Conservation (phyloP, 2,113 vertebrate species). For the Panthera tigris region DNA sequence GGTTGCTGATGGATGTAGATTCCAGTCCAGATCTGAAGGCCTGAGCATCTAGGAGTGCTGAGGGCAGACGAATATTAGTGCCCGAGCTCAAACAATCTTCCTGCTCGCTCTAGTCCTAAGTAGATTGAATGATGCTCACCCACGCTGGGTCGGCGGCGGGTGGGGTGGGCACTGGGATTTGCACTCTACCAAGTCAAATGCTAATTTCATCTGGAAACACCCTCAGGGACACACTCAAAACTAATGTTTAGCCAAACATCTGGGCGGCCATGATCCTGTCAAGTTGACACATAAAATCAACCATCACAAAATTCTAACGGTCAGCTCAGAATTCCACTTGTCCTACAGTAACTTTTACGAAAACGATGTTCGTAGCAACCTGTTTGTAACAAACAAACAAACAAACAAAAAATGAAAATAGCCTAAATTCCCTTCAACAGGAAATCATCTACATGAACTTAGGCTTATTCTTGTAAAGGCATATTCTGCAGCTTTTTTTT, state of each 20-base stretch:
- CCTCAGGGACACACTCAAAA: not conserved
- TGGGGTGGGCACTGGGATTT: fast-evolving
- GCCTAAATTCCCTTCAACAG: not conserved
- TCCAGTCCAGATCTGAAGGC: not conserved
- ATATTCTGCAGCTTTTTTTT: not conserved
- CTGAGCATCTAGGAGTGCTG: not conserved
- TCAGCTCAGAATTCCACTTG: not conserved
- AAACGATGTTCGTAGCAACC: not conserved
- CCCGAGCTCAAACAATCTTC: not conserved
- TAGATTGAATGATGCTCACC: not conserved
- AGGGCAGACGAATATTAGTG: not conserved
- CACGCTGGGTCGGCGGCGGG: fast-evolving
- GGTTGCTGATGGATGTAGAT: no score
- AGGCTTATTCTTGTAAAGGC: not conserved
- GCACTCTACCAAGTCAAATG: not conserved
- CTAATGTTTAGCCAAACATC: not conserved
- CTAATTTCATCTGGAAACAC: not conserved
- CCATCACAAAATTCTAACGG: not conserved
- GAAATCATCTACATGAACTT: not conserved
- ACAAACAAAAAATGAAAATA: not conserved
- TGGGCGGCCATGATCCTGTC: not conserved
- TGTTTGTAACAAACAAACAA: not conserved
- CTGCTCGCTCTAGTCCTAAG: no score
- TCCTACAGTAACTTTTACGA: not conserved
- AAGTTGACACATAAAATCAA: not conserved